Percentiles rank a stretch among this genome's conserved stretches.
These are phyloP conservation scores for Ctenoplectra terminalis DNA, from an alignment of 1,140 invertebrate genomes.

Conservation along the genomic window DNA sequence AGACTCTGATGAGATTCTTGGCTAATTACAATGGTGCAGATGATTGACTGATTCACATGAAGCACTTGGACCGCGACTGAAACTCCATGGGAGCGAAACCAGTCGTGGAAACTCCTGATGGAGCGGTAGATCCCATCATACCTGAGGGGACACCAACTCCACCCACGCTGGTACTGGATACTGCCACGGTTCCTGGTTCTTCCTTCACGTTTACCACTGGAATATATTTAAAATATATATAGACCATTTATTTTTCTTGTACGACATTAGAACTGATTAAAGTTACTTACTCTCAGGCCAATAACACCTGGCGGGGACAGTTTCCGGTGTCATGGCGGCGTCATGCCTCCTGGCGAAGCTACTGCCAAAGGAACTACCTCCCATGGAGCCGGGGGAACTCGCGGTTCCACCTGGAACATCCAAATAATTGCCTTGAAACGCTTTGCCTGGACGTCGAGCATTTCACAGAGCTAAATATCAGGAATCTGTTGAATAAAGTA, in stretches of 20 bases:
- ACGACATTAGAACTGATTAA: too few species aligned
- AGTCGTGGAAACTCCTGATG: slow-evolving; percentile 75
- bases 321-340: slow-evolving; percentile 64
- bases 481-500: not conserved
- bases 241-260: too few species aligned
- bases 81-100: slow-evolving; percentile 77
- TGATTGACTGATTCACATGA: slow-evolving; percentile 71
- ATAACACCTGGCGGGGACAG: slow-evolving; percentile 74
- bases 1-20: not conserved
- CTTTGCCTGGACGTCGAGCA: slow-evolving; percentile 75
- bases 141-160: slow-evolving; percentile 71
- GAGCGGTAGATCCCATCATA: slow-evolving; percentile 73
- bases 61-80: slow-evolving; percentile 78
- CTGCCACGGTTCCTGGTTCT: slow-evolving; percentile 75
- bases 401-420: slow-evolving; percentile 79
- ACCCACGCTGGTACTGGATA: slow-evolving; percentile 70
- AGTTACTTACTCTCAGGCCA: slow-evolving; percentile 75
- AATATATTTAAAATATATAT: slow-evolving; percentile 19
- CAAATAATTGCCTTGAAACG: slow-evolving; percentile 81
- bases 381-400: slow-evolving; percentile 74
- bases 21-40: not conserved
- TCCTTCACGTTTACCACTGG: slow-evolving; percentile 80
- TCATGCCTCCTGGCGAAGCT: slow-evolving; percentile 77
- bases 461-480: slow-evolving; percentile 28
- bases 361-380: slow-evolving; percentile 72